Conservation (phyloP, 2,113 vertebrate genomes). For the Rhinichthys klamathensis region DNA sequence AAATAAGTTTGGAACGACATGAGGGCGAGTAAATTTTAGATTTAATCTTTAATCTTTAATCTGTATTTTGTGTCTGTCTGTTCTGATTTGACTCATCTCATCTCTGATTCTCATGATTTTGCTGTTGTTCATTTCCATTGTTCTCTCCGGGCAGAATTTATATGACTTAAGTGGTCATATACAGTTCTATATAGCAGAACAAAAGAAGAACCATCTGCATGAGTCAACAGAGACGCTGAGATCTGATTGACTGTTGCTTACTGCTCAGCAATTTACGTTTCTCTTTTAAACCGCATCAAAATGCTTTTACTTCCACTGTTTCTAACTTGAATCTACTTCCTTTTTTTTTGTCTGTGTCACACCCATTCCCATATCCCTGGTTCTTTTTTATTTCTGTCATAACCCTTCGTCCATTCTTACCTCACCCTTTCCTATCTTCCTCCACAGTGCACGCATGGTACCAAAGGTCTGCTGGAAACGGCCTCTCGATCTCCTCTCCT, state of each 20-base stretch:
- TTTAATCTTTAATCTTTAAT: not conserved
- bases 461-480: slow-evolving; percentile 70
- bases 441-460: slow-evolving; percentile 68
- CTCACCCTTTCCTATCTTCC: not conserved
- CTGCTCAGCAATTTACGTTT: not conserved
- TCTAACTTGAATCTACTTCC: slow-evolving; percentile 4
- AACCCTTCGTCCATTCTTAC: not conserved
- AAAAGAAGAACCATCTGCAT: slow-evolving; percentile 4
- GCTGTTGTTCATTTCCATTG: not conserved
- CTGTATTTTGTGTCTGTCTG: not conserved
- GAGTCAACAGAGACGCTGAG: not conserved
- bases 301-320: not conserved
- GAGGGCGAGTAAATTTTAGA: not conserved
- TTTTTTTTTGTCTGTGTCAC: not conserved
- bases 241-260: not conserved
- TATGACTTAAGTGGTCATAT: not conserved
- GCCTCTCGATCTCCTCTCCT: slow-evolving; percentile 64
- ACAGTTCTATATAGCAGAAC: not conserved
- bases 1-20: not conserved
- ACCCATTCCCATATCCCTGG: not conserved
- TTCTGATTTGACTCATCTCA: slow-evolving; percentile 1
- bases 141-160: not conserved
- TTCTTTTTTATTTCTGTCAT: not conserved
- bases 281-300: not conserved
- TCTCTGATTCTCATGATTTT: not conserved